Percentiles rank a stretch among this genome's conserved stretches.
phyloP scores from a whole-genome alignment of 2,113 vertebrate species.

The Eleginops maclovinus region DNA sequence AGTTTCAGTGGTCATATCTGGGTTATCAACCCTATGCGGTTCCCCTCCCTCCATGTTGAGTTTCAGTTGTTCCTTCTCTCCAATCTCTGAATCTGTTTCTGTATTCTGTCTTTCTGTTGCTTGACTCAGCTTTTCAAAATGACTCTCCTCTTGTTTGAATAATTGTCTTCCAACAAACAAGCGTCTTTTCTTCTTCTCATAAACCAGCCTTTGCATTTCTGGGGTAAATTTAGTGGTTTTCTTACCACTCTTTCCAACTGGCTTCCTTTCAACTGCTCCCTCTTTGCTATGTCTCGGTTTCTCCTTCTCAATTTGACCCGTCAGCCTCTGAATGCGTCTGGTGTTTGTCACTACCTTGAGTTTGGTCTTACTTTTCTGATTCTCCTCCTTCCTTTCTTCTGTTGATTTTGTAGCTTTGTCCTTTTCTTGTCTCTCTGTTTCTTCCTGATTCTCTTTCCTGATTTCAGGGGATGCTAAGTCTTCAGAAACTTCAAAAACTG shows the following conservation, averaged over 20 bases:
- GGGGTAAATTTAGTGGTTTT: not conserved
- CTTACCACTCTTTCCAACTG: not conserved
- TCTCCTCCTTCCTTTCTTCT: not conserved
- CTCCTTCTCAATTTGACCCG: not conserved
- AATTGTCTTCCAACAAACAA: not conserved
- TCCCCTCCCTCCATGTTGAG: not conserved
- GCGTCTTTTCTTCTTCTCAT: not conserved
- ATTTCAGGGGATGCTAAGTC: not conserved
- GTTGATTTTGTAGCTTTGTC: not conserved
- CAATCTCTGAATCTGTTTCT: not conserved
- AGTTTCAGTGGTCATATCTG: not conserved
- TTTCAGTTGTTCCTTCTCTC: not conserved
- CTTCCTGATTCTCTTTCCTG: fast-evolving
- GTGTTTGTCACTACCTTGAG: not conserved
- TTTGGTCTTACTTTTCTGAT: not conserved
- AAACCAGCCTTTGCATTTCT: not conserved
- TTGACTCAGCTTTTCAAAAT: not conserved
- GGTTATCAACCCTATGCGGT: not conserved
- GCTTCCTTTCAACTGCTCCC: not conserved
- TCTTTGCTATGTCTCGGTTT: not conserved
- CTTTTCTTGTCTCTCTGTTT: not conserved
- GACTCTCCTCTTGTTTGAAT: not conserved
- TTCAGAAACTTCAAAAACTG: not conserved
- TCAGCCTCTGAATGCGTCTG: not conserved
- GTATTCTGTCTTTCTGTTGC: not conserved